phyloP scores from a whole-genome alignment of 2,888 invertebrate species.

The Thereva nobilitata region DNA sequence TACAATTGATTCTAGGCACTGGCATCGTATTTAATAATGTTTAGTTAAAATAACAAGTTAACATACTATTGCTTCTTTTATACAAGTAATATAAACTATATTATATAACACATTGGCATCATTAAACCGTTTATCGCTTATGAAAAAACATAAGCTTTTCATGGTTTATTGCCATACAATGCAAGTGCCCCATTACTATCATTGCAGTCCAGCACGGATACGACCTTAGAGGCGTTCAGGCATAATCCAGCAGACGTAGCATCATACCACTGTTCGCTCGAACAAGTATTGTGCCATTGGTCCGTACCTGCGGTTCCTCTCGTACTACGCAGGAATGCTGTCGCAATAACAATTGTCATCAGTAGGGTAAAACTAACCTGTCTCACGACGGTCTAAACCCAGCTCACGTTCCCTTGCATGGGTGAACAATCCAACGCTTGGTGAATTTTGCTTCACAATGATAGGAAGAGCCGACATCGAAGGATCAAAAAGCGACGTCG shows the following conservation, averaged over 20 bases:
- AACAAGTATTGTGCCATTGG: no score
- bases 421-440: constrained; percentile 43
- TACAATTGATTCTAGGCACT: constrained; percentile 66
- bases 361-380: constrained; percentile 42
- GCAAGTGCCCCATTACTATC: constrained; percentile 5
- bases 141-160: constrained; percentile 1
- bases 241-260: constrained; percentile 4
- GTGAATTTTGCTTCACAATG: constrained; percentile 41
- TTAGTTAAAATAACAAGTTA: neutral
- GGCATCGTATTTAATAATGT: constrained; percentile 53
- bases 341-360: constrained; percentile 31
- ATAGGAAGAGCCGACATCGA: constrained; percentile 65
- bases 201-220: neutral
- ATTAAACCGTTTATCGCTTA: constrained; percentile 1
- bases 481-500: constrained; percentile 72
- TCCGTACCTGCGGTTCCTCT: no score
- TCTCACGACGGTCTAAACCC: constrained; percentile 42
- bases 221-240: no score
- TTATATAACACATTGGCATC: constrained; percentile 3
- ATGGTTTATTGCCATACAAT: constrained; percentile 7
- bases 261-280: neutral
- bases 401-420: constrained; percentile 38
- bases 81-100: neutral
- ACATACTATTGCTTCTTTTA: neutral
- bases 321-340: constrained; percentile 9